Evolutionary conservation across 2,113 vertebrate species (phyloP).

Genomic region (Brachirus orientalis): DNA sequence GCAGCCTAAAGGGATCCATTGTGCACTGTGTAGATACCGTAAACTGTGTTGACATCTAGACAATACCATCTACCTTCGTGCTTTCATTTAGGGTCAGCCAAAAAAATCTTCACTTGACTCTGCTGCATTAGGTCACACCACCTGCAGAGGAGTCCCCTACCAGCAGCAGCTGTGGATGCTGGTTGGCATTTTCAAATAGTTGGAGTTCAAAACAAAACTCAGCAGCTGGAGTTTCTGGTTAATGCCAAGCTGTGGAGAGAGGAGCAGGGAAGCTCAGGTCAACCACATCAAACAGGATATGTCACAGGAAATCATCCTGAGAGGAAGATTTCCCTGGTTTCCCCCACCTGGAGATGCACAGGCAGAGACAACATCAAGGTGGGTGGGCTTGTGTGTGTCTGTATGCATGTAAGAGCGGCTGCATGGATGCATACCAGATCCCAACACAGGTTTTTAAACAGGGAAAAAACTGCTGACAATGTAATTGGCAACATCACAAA

Average conservation of each 20-base stretch:
- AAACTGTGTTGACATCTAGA: no score
- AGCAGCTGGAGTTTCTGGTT: conserved; percentile 65
- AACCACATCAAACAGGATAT: conserved; percentile 62
- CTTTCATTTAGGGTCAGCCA: background rate
- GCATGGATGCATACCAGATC: background rate
- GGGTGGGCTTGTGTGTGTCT: conserved; percentile 22
- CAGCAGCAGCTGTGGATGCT: conserved; percentile 28
- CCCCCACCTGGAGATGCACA: conserved; percentile 26
- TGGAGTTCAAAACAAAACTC: conserved; percentile 62
- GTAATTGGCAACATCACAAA: background rate
- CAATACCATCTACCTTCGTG: no score
- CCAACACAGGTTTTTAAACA: no score
- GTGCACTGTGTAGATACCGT: background rate
- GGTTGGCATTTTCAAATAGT: conserved; percentile 70
- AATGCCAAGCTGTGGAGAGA: conserved; percentile 53
- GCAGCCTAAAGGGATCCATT: background rate
- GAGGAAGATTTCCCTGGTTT: conserved; percentile 25
- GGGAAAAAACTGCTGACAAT: no score
- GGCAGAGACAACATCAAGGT: conserved; percentile 39
- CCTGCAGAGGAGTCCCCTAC: conserved; percentile 53
- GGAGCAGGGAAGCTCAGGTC: conserved; percentile 38
- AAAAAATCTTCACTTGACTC: background rate
- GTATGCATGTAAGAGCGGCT: background rate
- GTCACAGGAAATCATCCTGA: conserved; percentile 59
- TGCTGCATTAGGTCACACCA: conserved; percentile 12